Evolutionary conservation across 2,113 vertebrate genomes (phyloP).

Genomic region (Mungos mungo): DNA sequence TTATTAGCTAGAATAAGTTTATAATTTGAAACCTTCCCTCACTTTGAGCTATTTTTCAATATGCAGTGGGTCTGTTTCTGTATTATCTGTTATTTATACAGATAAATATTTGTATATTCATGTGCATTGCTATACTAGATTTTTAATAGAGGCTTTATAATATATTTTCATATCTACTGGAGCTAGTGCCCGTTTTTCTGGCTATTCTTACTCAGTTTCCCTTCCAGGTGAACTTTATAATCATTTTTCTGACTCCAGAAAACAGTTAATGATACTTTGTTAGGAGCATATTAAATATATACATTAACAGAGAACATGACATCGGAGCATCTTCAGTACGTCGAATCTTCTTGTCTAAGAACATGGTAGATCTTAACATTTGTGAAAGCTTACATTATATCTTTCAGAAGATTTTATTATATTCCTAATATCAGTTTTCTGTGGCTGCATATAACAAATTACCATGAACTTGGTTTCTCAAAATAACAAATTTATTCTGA

Average conservation of each 20-base stretch:
- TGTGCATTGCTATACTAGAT: not conserved
- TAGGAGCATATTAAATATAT: not conserved
- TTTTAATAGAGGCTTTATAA: not conserved
- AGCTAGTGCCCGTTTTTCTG: not conserved
- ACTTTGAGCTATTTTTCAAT: not conserved
- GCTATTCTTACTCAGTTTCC: conserved; percentile 21
- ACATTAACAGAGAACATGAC: not conserved
- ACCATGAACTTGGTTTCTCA: not conserved
- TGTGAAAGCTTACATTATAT: not conserved
- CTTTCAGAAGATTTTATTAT: not conserved
- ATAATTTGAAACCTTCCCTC: not conserved
- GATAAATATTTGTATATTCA: not conserved
- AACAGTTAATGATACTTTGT: not conserved
- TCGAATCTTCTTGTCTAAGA: not conserved
- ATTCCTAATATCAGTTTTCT: not conserved
- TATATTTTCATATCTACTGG: not conserved
- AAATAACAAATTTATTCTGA: not conserved
- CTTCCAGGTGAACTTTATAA: not conserved
- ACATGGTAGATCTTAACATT: not conserved
- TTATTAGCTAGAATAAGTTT: not conserved
- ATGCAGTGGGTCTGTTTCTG: not conserved
- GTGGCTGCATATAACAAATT: not conserved
- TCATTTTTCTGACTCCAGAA: conserved; percentile 1
- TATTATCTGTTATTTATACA: not conserved
- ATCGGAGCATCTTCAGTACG: not conserved